Percentiles rank a stretch among this genome's conserved stretches.
Evolutionary conservation across 2,113 vertebrate genomes (phyloP).

Genomic region (Oplegnathus fasciatus): DNA sequence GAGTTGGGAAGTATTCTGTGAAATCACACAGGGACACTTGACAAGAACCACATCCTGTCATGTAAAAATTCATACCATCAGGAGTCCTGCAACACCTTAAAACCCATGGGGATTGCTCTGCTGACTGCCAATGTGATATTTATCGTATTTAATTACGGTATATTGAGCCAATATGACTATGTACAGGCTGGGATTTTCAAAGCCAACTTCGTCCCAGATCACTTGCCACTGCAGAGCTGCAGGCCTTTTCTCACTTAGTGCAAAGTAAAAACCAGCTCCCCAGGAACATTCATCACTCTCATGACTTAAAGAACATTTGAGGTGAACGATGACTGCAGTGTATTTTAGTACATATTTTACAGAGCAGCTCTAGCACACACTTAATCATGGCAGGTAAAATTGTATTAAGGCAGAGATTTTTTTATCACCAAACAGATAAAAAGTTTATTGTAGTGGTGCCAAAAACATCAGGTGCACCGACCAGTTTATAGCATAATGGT

Average conservation of each 20-base stretch:
- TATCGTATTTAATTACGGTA: background rate
- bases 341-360: conserved; percentile 60
- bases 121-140: conserved; percentile 20
- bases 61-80: background rate
- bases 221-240: conserved; percentile 29
- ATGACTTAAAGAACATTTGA: conserved; percentile 48
- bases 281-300: conserved; percentile 40
- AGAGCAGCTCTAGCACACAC: conserved; percentile 15
- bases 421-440: conserved; percentile 51
- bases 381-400: conserved; percentile 60
- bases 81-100: conserved; percentile 18
- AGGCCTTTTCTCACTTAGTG: conserved; percentile 26
- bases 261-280: conserved; percentile 2
- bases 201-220: conserved; percentile 18
- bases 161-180: background rate
- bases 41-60: conserved; percentile 12
- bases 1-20: background rate
- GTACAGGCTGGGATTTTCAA: conserved; percentile 22
- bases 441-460: conserved; percentile 43
- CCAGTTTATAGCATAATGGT: conserved; percentile 8
- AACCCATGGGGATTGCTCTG: background rate
- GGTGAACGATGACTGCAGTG: conserved; percentile 48
- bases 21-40: background rate
- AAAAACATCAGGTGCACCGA: conserved; percentile 33
- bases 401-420: conserved; percentile 31